Evolutionary conservation across 2,797 vertebrate species (phyloP), one percentile per base, ranked within the genome.

Genomic region (Melanotaenia boesemani): DNA sequence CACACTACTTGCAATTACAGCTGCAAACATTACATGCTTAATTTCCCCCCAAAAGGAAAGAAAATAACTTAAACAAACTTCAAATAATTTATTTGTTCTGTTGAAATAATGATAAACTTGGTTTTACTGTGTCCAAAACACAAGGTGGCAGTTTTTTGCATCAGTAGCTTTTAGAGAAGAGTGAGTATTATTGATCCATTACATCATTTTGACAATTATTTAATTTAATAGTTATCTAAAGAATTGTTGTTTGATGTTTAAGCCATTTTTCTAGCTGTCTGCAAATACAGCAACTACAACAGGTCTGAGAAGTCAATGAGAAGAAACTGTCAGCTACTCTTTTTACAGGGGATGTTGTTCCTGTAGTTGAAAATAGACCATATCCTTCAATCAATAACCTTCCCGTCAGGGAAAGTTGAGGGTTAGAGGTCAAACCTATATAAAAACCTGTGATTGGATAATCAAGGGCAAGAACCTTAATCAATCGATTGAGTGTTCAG

Each of bases 381-480:
- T 89, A 87, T 52, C 54, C 58, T 66, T 84, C 76, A 91, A 91
- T 93, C 91, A 91, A 89, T 91, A 88, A 67, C 80, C 72, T 72
- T 84, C 65, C 81, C 83, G 85, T 79, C 85, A 86, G 63, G 77
- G 74, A 89, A 86, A 86, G 88, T 89, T 88, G 88, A 86, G 88
- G 91, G 92, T 90, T 80, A 88, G 89, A 92, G 93, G 92, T 91
- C 88, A 90, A 90, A 85, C 74, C 82, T 79, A 79, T 74, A 90
- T 79, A 72, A 48, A 87, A 89, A 90, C 63, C 82, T 81, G 59
- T 83, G 83, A 91, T 89, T 91, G 80, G 88, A 88, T 92, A 89
- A 94, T 91, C 88, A 92, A 93, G 92, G 90, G 79, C 85, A 89
- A 85, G 86, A 86, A 83, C 82, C 75, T 86, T 94, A 94, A 94